A percentile compares a stretch with the other conserved stretches of the same genome.
phyloP scores from a whole-genome alignment of 2,888 invertebrate species.

The Acronicta alni region DNA sequence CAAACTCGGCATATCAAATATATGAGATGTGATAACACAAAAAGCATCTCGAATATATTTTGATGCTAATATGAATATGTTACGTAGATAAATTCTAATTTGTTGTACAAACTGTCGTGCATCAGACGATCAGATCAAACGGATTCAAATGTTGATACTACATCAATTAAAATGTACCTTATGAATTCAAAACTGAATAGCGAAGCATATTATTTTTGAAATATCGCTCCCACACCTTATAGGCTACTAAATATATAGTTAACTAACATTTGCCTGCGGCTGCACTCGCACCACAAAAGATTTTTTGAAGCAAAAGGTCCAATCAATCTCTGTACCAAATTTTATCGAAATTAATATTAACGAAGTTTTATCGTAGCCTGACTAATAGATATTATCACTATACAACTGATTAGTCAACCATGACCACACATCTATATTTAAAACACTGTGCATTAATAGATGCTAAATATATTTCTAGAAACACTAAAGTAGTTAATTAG shows the following conservation, averaged over 20 bases:
- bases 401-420: constrained; percentile 29
- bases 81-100: constrained; percentile 33
- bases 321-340: too few relatives aligned
- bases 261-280: too few relatives aligned
- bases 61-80: constrained; percentile 29
- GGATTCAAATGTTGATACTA: constrained; percentile 21
- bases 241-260: background rate
- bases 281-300: too few relatives aligned
- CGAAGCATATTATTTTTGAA: constrained; percentile 6
- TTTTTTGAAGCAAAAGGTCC: too few relatives aligned
- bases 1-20: constrained; percentile 31
- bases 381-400: constrained; percentile 2
- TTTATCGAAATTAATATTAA: too few relatives aligned
- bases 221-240: constrained; percentile 3
- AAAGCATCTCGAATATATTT: constrained; percentile 25
- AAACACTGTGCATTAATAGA: constrained; percentile 9
- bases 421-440: constrained; percentile 24
- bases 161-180: constrained; percentile 23
- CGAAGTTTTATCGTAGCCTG: constrained; percentile 3
- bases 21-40: constrained; percentile 26
- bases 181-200: constrained; percentile 16
- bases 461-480: constrained; percentile 18
- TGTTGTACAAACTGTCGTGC: constrained; percentile 21
- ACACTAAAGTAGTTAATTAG: constrained; percentile 17
- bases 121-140: constrained; percentile 31